Evolutionary conservation across 92 coral and sea anemone genomes (phyloP).

Genomic region (Siderastrea radians): DNA sequence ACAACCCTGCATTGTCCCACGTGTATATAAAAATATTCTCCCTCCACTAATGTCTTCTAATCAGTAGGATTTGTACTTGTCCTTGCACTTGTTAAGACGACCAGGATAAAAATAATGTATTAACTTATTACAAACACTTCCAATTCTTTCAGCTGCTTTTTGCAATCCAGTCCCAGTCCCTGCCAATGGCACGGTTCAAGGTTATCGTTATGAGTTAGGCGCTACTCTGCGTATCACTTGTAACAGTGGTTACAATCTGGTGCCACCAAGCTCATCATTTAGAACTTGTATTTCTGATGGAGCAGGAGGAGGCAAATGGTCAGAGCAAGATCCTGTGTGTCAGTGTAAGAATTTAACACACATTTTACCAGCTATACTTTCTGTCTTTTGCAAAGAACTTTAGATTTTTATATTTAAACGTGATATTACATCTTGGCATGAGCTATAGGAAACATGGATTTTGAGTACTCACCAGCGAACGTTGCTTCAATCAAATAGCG

Average conservation of each 20-base stretch:
- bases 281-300: conserved; percentile 75
- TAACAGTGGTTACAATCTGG: conserved; percentile 75
- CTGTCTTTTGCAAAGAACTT: too few species aligned
- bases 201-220: conserved; percentile 90
- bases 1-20: not conserved
- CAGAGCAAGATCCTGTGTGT: conserved; percentile 88
- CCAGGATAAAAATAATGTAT: too few species aligned
- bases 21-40: not conserved
- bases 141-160: conserved; percentile 79
- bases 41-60: not conserved
- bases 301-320: conserved; percentile 84
- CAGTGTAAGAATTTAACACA: conserved; percentile 63
- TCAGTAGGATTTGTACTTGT: too few species aligned
- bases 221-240: conserved; percentile 96
- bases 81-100: too few species aligned
- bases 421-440: too few species aligned
- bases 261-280: conserved; percentile 84
- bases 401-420: too few species aligned
- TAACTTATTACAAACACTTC: too few species aligned
- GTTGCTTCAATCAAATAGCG: too few species aligned
- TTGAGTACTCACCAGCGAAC: too few species aligned
- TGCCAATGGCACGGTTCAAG: conserved; percentile 81
- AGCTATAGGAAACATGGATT: too few species aligned
- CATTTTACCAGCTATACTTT: too few species aligned
- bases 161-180: conserved; percentile 88